These are phyloP conservation scores for Drosophila merina DNA, from an alignment of 2,888 invertebrate species.

Conservation along the genomic window DNA sequence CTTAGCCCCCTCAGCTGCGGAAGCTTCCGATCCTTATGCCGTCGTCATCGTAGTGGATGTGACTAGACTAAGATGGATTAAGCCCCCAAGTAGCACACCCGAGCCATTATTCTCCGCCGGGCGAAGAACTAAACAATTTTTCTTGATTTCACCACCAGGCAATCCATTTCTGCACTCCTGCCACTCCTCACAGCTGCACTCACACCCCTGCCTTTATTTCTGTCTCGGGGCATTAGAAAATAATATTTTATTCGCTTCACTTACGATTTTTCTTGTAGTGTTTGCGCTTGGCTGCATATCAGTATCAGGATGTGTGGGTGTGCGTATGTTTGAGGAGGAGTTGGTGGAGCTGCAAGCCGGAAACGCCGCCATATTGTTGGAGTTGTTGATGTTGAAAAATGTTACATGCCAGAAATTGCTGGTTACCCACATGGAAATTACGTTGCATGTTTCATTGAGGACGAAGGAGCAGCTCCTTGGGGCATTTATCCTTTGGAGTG, in stretches of 20 bases:
- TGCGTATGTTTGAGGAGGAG: conserved; percentile 6
- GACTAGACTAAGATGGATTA: conserved; percentile 82
- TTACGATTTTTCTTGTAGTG: conserved; percentile 79
- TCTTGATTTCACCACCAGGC: conserved; percentile 65
- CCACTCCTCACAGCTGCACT: conserved; percentile 17
- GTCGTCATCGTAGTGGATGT: conserved; percentile 31
- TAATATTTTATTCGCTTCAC: conserved; percentile 80
- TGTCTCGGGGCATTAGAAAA: conserved; percentile 74
- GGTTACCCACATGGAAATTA: conserved; percentile 81
- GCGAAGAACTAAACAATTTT: conserved; percentile 66
- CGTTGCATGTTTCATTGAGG: conserved; percentile 74
- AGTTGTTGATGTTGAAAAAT: conserved; percentile 80
- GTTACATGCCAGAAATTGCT: conserved; percentile 80
- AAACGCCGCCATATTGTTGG: conserved; percentile 72
- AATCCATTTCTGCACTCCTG: conserved; percentile 38
- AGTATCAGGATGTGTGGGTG: conserved; percentile 9
- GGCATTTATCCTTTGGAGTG: neutral
- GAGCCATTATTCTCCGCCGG: conserved; percentile 36
- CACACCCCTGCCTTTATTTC: conserved; percentile 35
- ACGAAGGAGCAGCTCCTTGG: conserved; percentile 22
- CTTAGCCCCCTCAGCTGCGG: conserved; percentile 8
- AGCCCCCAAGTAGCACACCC: conserved; percentile 66
- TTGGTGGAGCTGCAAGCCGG: conserved; percentile 16
- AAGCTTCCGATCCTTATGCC: conserved; percentile 6
- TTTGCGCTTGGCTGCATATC: conserved; percentile 59